Evolutionary conservation across 2,113 vertebrate genomes (phyloP), one percentile per base, ranked within the genome.

Genomic region (Lepisosteus osseus): DNA sequence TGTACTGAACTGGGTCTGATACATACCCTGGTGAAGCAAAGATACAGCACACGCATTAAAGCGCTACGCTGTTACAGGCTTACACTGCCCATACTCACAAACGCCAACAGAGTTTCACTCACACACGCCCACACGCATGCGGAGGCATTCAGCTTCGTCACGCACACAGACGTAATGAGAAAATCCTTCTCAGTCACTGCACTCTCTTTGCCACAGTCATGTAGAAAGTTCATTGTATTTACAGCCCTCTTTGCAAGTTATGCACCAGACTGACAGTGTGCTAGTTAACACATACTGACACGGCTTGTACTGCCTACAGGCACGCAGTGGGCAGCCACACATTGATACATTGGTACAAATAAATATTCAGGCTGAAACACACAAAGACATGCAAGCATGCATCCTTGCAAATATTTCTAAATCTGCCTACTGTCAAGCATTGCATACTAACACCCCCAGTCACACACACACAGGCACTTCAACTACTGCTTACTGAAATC

Each of bases 1-100:
- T 79, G 83, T 83, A 84, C 84, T 79, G 88, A 88, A 90, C 90
- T 88, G 88, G 90, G 85, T 85, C 87, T 81, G 65, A 85, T 78
- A 12, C 74, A 8, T 61, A n/a, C 51, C 66, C 44, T 66, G 55
- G 51, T 66, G 7, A 57, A 7, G 3, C 62, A 69, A 65, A 72
- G 43, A 13, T 54, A 42, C 40, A 54, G 47, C 73, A 72, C 65
- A 55, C 4, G 41, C 62, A 42, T 43, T 54, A 29, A 7, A 61
- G 54, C 51, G 56, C 47, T 6, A 44, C 45, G 17, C 71, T 54
- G 68, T 79, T 65, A 68, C 62, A 71, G 42, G 59, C 54, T 42
- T 14, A 7, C 6, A 12, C 9, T 13, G 64, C 14, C 5, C 41
- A 29, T 42, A 13, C 8, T 12, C 41, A 45, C 42, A 41, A 29